These are phyloP conservation scores for Alligator sinensis DNA, from an alignment of 2,113 vertebrate species.

Conservation along the genomic window DNA sequence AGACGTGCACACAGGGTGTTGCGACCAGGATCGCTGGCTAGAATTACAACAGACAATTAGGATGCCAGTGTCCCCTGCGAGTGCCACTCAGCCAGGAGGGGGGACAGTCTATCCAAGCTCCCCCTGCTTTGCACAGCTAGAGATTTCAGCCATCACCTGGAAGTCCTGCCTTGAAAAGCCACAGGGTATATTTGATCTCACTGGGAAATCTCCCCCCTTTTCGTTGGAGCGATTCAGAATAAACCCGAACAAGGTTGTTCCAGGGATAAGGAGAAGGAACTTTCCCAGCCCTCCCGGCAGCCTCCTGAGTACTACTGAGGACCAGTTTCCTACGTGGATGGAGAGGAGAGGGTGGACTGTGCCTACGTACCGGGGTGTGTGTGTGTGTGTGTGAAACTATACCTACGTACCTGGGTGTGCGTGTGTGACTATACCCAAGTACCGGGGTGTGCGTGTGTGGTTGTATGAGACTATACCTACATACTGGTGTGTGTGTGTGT, in stretches of 20 bases:
- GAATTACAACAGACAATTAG: too few relatives aligned
- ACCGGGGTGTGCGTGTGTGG: too few relatives aligned
- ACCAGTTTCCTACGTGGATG: too few relatives aligned
- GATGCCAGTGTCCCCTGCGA: neutral
- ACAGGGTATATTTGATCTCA: neutral
- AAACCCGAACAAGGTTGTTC: constrained; percentile 20
- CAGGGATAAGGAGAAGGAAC: constrained; percentile 39
- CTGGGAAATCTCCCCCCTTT: neutral
- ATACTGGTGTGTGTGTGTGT: neutral
- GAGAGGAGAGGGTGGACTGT: too few relatives aligned
- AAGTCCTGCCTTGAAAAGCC: neutral
- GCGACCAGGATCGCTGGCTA: neutral
- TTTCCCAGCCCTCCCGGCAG: neutral
- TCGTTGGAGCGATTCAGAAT: neutral
- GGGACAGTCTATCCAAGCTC: rapidly evolving
- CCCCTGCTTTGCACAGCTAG: neutral
- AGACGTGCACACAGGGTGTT: neutral
- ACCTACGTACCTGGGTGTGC: neutral
- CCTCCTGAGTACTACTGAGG: too few relatives aligned
- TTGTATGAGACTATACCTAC: too few relatives aligned
- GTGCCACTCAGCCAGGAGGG: neutral
- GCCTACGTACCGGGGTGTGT: too few relatives aligned
- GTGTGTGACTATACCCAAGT: neutral
- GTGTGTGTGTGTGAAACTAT: too few relatives aligned
- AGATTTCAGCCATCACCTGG: neutral